These are phyloP conservation scores for Micronycteris hirsuta DNA, from an alignment of 2,113 vertebrate genomes.

Conservation along the genomic window DNA sequence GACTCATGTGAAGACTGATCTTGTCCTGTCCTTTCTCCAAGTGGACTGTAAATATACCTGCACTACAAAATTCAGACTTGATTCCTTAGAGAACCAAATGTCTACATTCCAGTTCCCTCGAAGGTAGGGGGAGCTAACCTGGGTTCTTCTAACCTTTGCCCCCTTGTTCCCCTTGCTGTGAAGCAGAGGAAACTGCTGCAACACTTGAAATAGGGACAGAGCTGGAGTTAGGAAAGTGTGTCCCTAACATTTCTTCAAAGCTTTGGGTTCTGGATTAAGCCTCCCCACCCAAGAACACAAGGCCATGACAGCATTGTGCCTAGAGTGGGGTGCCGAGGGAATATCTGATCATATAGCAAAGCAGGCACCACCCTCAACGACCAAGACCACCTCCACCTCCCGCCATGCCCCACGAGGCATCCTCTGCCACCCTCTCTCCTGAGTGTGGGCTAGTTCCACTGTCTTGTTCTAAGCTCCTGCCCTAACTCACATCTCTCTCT, in stretches of 20 bases:
- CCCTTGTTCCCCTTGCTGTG: background rate
- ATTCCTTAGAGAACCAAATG: background rate
- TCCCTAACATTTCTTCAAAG: background rate
- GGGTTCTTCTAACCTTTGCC: background rate
- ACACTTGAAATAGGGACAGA: background rate
- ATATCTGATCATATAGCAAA: background rate
- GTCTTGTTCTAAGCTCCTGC: background rate
- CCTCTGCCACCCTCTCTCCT: background rate
- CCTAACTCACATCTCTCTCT: background rate
- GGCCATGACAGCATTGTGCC: accelerated
- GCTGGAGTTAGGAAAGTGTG: background rate
- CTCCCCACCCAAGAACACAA: background rate
- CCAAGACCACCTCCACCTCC: background rate
- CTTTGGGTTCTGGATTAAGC: background rate
- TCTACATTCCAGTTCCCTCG: background rate
- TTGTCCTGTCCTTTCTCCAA: background rate
- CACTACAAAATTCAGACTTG: background rate
- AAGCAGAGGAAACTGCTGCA: background rate
- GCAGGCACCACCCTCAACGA: background rate
- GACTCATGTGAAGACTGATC: background rate
- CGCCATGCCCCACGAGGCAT: accelerated
- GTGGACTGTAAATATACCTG: background rate
- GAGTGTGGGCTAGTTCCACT: background rate
- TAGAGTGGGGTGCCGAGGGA: background rate
- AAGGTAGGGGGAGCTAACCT: background rate